Conservation (phyloP, 1,140 invertebrate species). For the Leptinotarsa texana region DNA sequence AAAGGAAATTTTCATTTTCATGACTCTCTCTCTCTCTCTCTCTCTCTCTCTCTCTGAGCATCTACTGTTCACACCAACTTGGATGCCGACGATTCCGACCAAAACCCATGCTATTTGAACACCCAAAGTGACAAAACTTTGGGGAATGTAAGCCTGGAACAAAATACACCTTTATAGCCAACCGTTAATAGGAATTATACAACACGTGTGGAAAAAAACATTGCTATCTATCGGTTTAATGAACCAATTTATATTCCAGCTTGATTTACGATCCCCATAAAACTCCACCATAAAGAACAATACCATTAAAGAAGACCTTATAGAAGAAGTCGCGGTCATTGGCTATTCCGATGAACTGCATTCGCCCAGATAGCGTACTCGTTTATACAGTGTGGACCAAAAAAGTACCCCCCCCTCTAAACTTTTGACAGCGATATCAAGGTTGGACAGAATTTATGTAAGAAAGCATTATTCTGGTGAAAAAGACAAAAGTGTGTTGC, state of each 20-base stretch:
- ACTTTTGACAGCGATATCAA: too few relatives aligned
- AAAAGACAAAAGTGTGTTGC: too few relatives aligned
- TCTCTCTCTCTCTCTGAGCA: too few relatives aligned
- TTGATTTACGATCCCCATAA: constrained; percentile 2
- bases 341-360: constrained; percentile 5
- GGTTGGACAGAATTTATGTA: too few relatives aligned
- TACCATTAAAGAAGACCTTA: constrained; percentile 6
- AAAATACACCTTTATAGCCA: background rate
- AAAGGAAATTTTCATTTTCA: too few relatives aligned
- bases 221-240: background rate
- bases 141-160: background rate
- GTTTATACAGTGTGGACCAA: too few relatives aligned
- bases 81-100: too few relatives aligned
- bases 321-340: background rate
- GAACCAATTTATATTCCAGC: constrained; percentile 5
- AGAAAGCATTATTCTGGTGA: too few relatives aligned
- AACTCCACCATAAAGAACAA: constrained; percentile 8
- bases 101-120: too few relatives aligned
- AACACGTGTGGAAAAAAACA: background rate
- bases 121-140: background rate
- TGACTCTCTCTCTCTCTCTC: too few relatives aligned
- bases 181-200: background rate
- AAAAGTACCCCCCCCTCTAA: too few relatives aligned
- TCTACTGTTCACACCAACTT: too few relatives aligned
- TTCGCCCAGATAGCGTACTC: background rate